phyloP scores from a whole-genome alignment of 2,888 invertebrate species.

The Netelia melanura region DNA sequence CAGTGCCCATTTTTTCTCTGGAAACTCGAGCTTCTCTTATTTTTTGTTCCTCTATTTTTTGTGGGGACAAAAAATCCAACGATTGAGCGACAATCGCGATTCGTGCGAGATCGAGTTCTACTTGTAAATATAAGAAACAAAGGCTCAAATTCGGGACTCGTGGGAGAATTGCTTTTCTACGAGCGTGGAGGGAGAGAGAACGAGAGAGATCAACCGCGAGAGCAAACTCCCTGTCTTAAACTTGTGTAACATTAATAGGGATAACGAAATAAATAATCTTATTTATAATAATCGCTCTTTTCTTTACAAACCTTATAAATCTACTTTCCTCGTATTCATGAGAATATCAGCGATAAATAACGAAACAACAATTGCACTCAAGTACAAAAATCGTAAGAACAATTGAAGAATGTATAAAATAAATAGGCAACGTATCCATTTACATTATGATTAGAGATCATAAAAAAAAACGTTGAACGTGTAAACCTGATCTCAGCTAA shows the following conservation, averaged over 20 bases:
- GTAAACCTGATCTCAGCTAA: background rate
- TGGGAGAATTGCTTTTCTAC: background rate
- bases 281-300: slow-evolving; percentile 41
- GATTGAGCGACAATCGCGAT: background rate
- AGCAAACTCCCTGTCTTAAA: slow-evolving; percentile 5
- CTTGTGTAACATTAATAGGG: slow-evolving; percentile 38
- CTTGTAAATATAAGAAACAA: slow-evolving; percentile 47
- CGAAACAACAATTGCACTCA: too few relatives aligned
- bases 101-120: slow-evolving; percentile 1
- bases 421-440: too few relatives aligned
- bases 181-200: background rate
- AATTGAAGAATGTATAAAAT: too few relatives aligned
- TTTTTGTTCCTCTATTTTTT: background rate
- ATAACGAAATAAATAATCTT: slow-evolving; percentile 46
- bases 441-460: too few relatives aligned
- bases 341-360: background rate
- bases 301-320: background rate
- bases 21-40: background rate
- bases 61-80: background rate
- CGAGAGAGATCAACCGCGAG: slow-evolving; percentile 1
- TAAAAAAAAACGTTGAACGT: too few relatives aligned
- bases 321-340: background rate
- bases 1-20: slow-evolving; percentile 1
- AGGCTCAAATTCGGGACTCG: slow-evolving; percentile 1
- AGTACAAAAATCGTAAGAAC: too few relatives aligned